A percentile compares a stretch with the other conserved stretches of the same genome.
These are phyloP conservation scores for Lathamus discolor DNA, from an alignment of 2,113 vertebrate genomes.

Conservation along the genomic window DNA sequence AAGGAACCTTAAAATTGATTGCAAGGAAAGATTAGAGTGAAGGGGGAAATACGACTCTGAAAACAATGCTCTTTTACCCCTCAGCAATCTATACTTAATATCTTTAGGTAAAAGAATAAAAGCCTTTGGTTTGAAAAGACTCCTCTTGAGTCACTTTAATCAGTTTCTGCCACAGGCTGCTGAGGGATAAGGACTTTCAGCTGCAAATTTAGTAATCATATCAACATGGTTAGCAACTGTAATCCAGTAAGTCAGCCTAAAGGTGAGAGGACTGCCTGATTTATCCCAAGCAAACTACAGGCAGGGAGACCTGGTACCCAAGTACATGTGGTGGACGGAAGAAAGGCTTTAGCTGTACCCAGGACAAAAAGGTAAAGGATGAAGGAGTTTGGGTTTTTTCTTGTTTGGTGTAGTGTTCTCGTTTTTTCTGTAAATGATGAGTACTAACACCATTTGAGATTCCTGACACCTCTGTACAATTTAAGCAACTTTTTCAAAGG, in stretches of 20 bases:
- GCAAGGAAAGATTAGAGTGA: background rate
- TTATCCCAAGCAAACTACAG: background rate
- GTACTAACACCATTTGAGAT: background rate
- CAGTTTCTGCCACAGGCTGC: background rate
- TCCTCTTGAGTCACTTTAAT: background rate
- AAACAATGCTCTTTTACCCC: background rate
- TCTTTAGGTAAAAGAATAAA: background rate
- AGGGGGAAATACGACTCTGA: background rate
- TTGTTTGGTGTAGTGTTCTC: background rate
- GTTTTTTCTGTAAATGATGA: background rate
- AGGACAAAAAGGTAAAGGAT: background rate
- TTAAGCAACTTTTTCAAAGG: background rate
- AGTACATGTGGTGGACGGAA: background rate
- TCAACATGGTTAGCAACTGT: background rate
- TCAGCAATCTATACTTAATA: background rate
- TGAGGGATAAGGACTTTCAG: background rate
- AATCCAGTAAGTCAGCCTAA: background rate
- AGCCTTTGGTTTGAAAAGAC: background rate
- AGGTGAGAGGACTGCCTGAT: background rate
- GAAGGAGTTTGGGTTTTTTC: fast-evolving
- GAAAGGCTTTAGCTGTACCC: background rate
- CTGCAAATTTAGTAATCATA: background rate
- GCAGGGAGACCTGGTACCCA: background rate
- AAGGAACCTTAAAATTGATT: background rate
- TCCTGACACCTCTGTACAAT: background rate